Percentiles rank a stretch among this genome's conserved stretches.
These are phyloP conservation scores for Ctenopoma multispine DNA, from an alignment of 2,797 vertebrate genomes.

Conservation along the genomic window DNA sequence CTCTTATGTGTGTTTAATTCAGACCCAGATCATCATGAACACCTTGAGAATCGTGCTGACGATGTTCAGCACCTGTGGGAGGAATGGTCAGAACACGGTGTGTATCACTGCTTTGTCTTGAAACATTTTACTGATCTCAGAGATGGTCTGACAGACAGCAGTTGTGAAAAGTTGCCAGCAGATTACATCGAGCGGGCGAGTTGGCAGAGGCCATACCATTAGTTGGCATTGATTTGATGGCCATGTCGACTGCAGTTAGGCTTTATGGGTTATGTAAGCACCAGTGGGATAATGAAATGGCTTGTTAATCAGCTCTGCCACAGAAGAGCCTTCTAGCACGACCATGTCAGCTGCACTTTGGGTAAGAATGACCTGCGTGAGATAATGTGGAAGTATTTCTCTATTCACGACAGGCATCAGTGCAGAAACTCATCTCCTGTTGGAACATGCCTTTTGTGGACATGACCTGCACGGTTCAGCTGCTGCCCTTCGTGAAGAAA, in stretches of 20 bases:
- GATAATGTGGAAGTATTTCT: constrained; percentile 16
- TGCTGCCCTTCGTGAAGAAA: constrained; percentile 17
- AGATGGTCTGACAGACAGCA: neutral
- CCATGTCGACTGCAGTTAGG: constrained; percentile 9
- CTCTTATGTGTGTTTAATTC: constrained; percentile 29
- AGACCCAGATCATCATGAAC: constrained; percentile 70
- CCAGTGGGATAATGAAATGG: constrained; percentile 29
- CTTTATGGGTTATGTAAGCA: constrained; percentile 17
- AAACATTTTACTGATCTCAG: neutral
- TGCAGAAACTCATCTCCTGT: constrained; percentile 80
- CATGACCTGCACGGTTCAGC: constrained; percentile 74
- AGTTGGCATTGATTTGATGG: constrained; percentile 41
- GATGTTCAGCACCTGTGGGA: constrained; percentile 80
- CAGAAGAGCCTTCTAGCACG: neutral
- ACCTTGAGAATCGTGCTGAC: constrained; percentile 61
- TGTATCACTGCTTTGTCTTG: constrained; percentile 15
- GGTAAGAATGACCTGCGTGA: neutral
- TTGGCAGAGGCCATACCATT: constrained; percentile 22
- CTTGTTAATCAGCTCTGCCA: constrained; percentile 19
- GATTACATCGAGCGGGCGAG: constrained; percentile 2
- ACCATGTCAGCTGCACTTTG: neutral
- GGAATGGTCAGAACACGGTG: constrained; percentile 84
- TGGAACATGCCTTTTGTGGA: constrained; percentile 83
- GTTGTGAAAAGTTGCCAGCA: neutral
- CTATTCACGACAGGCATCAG: constrained; percentile 74